Percentiles rank a stretch among this genome's conserved stretches.
Evolutionary conservation across 2,797 vertebrate species (phyloP).

Genomic region (Steatocranus sp.): DNA sequence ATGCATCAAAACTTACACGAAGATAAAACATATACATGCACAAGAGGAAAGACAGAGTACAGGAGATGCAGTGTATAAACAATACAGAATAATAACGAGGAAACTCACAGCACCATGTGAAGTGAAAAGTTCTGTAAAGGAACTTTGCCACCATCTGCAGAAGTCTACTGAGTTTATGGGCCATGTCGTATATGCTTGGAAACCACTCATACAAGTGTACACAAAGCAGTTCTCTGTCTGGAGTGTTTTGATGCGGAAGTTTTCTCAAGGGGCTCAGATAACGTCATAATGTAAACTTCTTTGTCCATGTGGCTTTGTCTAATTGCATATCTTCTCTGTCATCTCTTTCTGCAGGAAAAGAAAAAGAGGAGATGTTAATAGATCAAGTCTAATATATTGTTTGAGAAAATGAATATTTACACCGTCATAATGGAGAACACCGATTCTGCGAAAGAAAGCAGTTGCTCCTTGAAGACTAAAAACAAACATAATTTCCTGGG

Average conservation of each 20-base stretch:
- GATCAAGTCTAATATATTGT: not conserved
- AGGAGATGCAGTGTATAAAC: not conserved
- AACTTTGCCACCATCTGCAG: not conserved
- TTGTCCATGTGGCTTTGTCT: slow-evolving; percentile 70
- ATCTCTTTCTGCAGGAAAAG: slow-evolving; percentile 88
- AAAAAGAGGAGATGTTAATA: slow-evolving; percentile 29
- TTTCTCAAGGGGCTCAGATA: slow-evolving; percentile 54
- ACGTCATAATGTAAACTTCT: slow-evolving; percentile 45
- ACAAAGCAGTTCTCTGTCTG: slow-evolving; percentile 29
- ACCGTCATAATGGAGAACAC: not conserved
- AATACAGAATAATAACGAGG: slow-evolving; percentile 12
- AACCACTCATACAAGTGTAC: slow-evolving; percentile 1
- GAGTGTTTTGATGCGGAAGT: slow-evolving; percentile 31
- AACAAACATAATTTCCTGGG: not conserved
- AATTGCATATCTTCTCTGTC: slow-evolving; percentile 96
- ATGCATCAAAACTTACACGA: slow-evolving; percentile 4
- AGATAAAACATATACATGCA: slow-evolving; percentile 37
- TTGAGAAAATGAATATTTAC: not conserved
- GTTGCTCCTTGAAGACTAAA: not conserved
- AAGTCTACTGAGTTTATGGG: not conserved
- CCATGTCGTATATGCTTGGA: not conserved
- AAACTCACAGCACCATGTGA: not conserved
- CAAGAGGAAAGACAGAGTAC: not conserved
- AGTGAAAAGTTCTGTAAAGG: not conserved
- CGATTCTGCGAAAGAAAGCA: not conserved